These are phyloP conservation scores for Adoxophyes honmai DNA, from an alignment of 1,140 invertebrate genomes.

Conservation along the genomic window DNA sequence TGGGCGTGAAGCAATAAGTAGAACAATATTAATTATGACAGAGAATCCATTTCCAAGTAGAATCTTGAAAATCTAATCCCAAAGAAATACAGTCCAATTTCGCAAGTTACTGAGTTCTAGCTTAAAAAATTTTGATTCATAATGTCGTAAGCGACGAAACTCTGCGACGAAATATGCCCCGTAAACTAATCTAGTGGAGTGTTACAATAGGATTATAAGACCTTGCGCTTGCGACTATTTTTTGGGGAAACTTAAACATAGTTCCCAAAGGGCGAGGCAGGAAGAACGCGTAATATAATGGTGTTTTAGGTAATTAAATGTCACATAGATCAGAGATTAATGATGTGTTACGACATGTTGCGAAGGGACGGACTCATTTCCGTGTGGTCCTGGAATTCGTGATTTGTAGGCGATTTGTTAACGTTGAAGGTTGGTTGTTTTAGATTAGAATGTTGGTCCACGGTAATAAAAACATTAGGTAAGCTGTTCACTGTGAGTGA, in stretches of 20 bases:
- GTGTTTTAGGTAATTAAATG: constrained; percentile 76
- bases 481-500: too few species aligned
- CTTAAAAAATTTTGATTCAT: too few species aligned
- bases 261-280: constrained; percentile 51
- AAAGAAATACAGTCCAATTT: constrained; percentile 25
- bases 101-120: not conserved
- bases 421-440: too few species aligned
- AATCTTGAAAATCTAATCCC: constrained; percentile 21
- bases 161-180: too few species aligned
- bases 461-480: too few species aligned
- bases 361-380: constrained; percentile 12
- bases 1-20: constrained; percentile 73
- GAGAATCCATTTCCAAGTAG: constrained; percentile 24
- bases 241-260: constrained; percentile 22
- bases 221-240: not conserved
- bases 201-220: too few species aligned
- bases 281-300: constrained; percentile 72
- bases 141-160: too few species aligned
- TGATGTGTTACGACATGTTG: constrained; percentile 64
- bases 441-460: too few species aligned
- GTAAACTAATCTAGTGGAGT: too few species aligned
- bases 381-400: not conserved
- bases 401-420: too few species aligned
- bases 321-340: constrained; percentile 75
- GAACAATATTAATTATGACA: constrained; percentile 67